phyloP scores from a whole-genome alignment of 2,797 vertebrate genomes.

The Dallia pectoralis region DNA sequence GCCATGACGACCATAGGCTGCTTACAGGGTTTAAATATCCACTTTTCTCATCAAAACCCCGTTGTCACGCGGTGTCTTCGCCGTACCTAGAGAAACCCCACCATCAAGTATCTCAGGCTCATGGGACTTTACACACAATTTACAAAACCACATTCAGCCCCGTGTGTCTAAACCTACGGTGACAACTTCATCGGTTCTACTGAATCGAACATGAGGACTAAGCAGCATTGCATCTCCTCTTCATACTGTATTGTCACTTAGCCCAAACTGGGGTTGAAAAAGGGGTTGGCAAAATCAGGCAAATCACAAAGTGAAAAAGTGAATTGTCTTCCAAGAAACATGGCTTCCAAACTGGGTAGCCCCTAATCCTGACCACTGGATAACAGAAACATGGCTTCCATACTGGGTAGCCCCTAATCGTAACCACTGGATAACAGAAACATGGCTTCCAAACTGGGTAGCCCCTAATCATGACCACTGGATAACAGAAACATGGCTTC shows the following conservation, averaged over 20 bases:
- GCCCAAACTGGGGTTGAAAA: neutral
- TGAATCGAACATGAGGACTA: neutral
- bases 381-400: neutral
- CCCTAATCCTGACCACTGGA: neutral
- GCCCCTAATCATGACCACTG: neutral
- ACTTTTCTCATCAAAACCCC: neutral
- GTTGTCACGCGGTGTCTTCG: neutral
- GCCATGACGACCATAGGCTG: neutral
- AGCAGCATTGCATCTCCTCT: neutral
- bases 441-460: neutral
- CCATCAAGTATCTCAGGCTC: neutral
- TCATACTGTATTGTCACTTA: too few relatives aligned
- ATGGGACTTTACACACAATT: neutral
- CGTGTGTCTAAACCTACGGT: neutral
- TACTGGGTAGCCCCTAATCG: too few relatives aligned
- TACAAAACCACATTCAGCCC: neutral
- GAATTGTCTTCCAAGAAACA: neutral
- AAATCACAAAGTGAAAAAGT: too few relatives aligned
- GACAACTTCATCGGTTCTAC: neutral
- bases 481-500: neutral
- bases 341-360: neutral
- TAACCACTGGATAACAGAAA: neutral
- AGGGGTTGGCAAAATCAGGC: neutral
- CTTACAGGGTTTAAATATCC: too few relatives aligned
- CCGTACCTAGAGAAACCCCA: neutral